Percentiles rank a stretch among this genome's conserved stretches.
These are phyloP conservation scores for Ectropis grisescens DNA, from an alignment of 1,140 invertebrate genomes.

Conservation along the genomic window DNA sequence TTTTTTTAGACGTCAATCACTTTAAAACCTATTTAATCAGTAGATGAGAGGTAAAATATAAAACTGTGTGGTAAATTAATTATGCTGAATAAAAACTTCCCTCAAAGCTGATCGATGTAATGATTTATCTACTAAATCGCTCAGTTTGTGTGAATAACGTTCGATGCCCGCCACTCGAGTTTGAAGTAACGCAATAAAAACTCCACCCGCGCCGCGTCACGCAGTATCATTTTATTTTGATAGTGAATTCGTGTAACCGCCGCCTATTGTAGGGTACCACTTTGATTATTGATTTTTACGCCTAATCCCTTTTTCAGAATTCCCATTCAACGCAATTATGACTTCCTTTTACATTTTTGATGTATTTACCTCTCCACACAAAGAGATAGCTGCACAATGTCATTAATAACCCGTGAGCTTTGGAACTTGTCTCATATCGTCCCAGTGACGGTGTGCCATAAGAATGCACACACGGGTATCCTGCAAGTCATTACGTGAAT, in stretches of 20 bases:
- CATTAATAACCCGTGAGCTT: slow-evolving; percentile 61
- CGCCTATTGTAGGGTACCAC: slow-evolving; percentile 42
- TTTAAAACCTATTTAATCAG: too few species aligned
- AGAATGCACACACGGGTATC: too few species aligned
- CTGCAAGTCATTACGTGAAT: too few species aligned
- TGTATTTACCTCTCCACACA: slow-evolving; percentile 42
- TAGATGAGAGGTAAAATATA: too few species aligned
- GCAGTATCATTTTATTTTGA: slow-evolving; percentile 53
- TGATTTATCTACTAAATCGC: too few species aligned
- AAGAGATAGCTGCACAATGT: slow-evolving; percentile 40
- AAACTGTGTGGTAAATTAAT: too few species aligned
- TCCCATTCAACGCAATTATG: slow-evolving; percentile 52
- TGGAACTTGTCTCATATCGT: slow-evolving; percentile 54
- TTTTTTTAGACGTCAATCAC: too few species aligned
- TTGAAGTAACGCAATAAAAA: slow-evolving; percentile 49
- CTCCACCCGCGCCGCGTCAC: slow-evolving; percentile 54
- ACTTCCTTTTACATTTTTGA: slow-evolving; percentile 49
- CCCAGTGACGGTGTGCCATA: too few species aligned
- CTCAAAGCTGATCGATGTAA: too few species aligned
- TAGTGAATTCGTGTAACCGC: slow-evolving; percentile 55
- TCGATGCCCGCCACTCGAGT: slow-evolving; percentile 44
- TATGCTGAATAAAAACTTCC: too few species aligned
- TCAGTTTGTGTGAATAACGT: too few species aligned
- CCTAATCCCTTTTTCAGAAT: slow-evolving; percentile 55
- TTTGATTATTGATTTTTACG: slow-evolving; percentile 69